Evolutionary conservation across 2,113 vertebrate genomes (phyloP).

Genomic region (Myrmophylax atrothorax): DNA sequence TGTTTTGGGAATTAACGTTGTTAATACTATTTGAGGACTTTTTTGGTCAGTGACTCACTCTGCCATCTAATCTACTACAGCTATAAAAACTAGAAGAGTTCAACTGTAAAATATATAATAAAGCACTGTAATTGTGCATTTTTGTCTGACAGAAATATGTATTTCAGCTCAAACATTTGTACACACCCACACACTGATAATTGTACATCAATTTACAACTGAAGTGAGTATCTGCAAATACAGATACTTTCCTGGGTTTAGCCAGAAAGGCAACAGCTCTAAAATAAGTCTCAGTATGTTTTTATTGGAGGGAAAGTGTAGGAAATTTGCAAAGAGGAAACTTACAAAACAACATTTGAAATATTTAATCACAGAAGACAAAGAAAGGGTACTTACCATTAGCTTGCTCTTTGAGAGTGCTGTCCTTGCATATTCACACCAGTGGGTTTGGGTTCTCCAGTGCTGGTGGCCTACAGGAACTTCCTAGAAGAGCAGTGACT

Average conservation of each 20-base stretch:
- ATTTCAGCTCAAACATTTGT: not conserved
- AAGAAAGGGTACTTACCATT: constrained; percentile 16
- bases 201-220: not conserved
- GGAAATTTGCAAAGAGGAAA: not conserved
- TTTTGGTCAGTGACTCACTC: not conserved
- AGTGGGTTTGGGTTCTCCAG: constrained; percentile 52
- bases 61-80: not conserved
- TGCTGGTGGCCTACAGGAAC: constrained; percentile 50
- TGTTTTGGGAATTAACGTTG: not conserved
- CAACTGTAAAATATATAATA: not conserved
- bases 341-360: not conserved
- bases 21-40: not conserved
- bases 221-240: not conserved
- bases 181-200: not conserved
- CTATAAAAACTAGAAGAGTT: not conserved
- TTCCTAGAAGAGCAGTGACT: constrained; percentile 33
- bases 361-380: not conserved
- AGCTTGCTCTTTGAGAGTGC: constrained; percentile 58
- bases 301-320: not conserved
- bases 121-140: not conserved
- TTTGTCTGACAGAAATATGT: not conserved
- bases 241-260: not conserved
- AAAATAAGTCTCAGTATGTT: not conserved
- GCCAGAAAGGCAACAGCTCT: not conserved
- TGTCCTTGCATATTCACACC: constrained; percentile 69